phyloP scores from a whole-genome alignment of 2,888 invertebrate species.

The Tinea pellionella region DNA sequence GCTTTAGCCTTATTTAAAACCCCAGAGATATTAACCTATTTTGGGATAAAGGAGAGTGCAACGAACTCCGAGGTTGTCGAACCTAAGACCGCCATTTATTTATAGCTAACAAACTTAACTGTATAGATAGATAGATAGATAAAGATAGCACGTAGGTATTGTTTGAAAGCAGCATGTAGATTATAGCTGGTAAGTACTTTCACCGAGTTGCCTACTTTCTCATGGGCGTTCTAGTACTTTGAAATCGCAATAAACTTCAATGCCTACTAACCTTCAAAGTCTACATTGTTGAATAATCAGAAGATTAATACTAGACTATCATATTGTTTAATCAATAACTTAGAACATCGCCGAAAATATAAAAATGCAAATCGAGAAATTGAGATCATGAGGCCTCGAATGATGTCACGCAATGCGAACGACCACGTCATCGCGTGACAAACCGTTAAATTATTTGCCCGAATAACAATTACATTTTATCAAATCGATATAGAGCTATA shows the following conservation, averaged over 20 bases:
- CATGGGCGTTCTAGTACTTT: too few species aligned
- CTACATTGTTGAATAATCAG: too few species aligned
- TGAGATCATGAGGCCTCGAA: constrained; percentile 20
- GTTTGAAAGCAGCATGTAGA: background rate
- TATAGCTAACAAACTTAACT: background rate
- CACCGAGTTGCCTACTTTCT: background rate
- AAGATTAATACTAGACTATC: too few species aligned
- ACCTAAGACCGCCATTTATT: background rate
- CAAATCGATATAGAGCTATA: background rate
- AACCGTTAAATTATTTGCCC: background rate
- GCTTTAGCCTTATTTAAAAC: too few species aligned
- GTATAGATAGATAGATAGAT: background rate
- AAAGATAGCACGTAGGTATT: background rate
- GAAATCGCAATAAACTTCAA: too few species aligned
- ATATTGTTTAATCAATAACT: too few species aligned
- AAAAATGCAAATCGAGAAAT: background rate
- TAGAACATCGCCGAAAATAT: background rate
- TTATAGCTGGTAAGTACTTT: background rate
- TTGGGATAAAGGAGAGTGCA: background rate
- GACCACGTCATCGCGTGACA: constrained; percentile 25
- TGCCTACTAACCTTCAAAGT: too few species aligned
- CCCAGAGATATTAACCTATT: too few species aligned
- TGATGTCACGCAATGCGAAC: constrained; percentile 23
- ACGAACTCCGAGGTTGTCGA: background rate
- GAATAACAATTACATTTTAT: background rate